Percentiles rank a stretch among this genome's conserved stretches.
These are phyloP conservation scores for Camponotus fellah DNA, from an alignment of 2,888 invertebrate genomes.

Conservation along the genomic window DNA sequence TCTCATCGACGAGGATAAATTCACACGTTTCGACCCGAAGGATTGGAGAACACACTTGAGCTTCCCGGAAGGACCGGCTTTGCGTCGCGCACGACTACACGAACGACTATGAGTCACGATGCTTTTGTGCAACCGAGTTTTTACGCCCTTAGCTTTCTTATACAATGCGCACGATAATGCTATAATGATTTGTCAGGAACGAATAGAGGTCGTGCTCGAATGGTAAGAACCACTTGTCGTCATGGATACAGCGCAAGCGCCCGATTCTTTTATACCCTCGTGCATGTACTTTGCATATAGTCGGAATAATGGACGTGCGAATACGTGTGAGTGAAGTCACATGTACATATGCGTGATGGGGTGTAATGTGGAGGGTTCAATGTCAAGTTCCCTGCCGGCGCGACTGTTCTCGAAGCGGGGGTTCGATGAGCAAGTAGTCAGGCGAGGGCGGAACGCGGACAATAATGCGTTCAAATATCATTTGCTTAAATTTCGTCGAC, in stretches of 20 bases:
- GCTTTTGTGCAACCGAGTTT: slow-evolving; percentile 22
- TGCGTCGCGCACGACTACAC: neutral
- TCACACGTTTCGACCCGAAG: neutral
- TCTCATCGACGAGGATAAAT: slow-evolving; percentile 22
- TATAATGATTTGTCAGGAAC: slow-evolving; percentile 68
- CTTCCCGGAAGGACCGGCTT: neutral
- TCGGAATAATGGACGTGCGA: slow-evolving; percentile 48
- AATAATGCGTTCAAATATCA: neutral
- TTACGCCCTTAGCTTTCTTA: slow-evolving; percentile 43
- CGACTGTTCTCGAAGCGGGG: slow-evolving; percentile 43
- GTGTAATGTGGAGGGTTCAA: slow-evolving; percentile 64
- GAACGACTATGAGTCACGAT: slow-evolving; percentile 27
- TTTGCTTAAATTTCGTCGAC: neutral
- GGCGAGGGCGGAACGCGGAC: neutral
- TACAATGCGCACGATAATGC: slow-evolving; percentile 59
- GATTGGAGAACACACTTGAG: neutral
- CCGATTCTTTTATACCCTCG: neutral
- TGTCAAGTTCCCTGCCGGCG: slow-evolving; percentile 65
- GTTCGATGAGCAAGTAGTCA: neutral
- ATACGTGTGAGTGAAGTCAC: neutral
- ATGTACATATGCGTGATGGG: neutral
- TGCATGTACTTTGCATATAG: slow-evolving; percentile 64
- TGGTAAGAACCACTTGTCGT: slow-evolving; percentile 59
- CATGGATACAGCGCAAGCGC: slow-evolving; percentile 71
- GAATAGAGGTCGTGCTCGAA: slow-evolving; percentile 69